Evolutionary conservation across 2,888 invertebrate species (phyloP).

Genomic region (Cyaniris semiargus): DNA sequence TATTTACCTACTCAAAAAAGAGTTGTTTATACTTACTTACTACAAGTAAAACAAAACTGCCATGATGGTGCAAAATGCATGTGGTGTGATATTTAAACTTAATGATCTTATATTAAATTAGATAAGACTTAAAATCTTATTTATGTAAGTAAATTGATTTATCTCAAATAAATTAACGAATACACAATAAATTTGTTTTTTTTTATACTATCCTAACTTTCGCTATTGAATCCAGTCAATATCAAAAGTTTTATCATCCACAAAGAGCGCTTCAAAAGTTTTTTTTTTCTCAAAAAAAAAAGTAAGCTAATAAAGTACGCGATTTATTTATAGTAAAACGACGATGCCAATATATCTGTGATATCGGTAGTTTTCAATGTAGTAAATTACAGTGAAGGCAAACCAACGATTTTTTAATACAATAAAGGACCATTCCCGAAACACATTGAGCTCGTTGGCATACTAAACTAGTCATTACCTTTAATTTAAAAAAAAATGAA

Average conservation of each 20-base stretch:
- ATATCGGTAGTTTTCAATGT: no score
- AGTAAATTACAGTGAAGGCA: no score
- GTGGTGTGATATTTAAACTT: slow-evolving; percentile 63
- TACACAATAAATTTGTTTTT: background rate
- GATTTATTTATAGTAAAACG: no score
- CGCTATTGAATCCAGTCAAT: background rate
- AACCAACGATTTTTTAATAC: no score
- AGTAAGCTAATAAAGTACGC: background rate
- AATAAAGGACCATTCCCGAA: no score
- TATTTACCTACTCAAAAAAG: no score
- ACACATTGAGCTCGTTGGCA: no score
- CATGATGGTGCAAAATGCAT: slow-evolving; percentile 6
- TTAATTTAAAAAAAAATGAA: no score
- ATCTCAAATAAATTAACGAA: background rate
- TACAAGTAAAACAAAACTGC: background rate
- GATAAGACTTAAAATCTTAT: background rate
- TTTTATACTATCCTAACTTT: background rate
- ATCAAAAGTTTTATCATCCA: background rate
- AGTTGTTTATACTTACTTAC: background rate
- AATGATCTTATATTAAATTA: slow-evolving; percentile 26
- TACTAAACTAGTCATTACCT: no score
- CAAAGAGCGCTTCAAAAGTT: no score
- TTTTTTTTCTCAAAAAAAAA: no score
- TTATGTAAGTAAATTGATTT: background rate
- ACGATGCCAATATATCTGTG: no score